Conservation (phyloP, 2,797 vertebrate genomes). For the Dipus sagitta region DNA sequence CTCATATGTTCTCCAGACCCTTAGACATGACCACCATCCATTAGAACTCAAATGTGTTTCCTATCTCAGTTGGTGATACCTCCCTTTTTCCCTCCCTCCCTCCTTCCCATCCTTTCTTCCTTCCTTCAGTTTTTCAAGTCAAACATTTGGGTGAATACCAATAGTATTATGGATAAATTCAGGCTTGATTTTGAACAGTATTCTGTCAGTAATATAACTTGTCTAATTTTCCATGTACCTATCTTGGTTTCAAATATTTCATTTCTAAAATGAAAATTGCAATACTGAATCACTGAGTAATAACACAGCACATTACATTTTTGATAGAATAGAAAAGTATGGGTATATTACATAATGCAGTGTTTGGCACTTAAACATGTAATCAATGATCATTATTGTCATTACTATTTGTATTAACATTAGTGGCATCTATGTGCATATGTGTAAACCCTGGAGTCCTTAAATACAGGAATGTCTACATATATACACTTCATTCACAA, state of each 20-base stretch:
- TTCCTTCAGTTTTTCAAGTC: not conserved
- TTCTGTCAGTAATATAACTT: not conserved
- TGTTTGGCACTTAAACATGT: not conserved
- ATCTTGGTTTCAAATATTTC: not conserved
- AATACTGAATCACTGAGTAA: not conserved
- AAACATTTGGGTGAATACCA: not conserved
- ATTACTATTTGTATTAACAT: not conserved
- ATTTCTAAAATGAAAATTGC: not conserved
- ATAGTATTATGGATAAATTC: not conserved
- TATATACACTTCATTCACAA: not conserved
- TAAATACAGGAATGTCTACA: not conserved
- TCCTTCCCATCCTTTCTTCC: not conserved
- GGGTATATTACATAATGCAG: not conserved
- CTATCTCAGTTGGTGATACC: not conserved
- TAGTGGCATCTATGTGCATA: not conserved
- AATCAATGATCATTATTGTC: not conserved
- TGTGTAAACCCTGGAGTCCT: not conserved
- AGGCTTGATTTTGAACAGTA: not conserved
- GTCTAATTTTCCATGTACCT: not conserved
- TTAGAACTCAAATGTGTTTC: not conserved
- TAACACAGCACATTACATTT: not conserved
- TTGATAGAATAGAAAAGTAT: not conserved
- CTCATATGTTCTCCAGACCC: not conserved
- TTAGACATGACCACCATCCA: not conserved
- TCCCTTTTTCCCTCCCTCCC: too few relatives aligned